These are phyloP conservation scores for Chrysomela aeneicollis DNA, from an alignment of 2,888 invertebrate species.

Conservation along the genomic window DNA sequence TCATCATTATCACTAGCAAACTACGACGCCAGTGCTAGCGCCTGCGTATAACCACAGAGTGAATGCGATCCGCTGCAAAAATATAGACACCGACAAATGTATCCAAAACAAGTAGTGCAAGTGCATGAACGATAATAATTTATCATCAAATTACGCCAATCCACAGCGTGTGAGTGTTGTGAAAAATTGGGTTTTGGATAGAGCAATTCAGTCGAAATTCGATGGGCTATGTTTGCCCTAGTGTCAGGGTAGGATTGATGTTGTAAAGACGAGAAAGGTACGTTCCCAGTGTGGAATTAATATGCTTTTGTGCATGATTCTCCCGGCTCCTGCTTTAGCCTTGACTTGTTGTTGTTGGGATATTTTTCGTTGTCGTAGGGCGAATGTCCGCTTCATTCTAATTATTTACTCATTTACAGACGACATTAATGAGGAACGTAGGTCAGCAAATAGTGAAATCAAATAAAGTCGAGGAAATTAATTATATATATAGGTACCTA, in stretches of 20 bases:
- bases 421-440: too few species aligned
- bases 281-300: slow-evolving; percentile 33
- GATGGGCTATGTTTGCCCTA: slow-evolving; percentile 34
- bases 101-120: slow-evolving; percentile 58
- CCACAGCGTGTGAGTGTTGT: slow-evolving; percentile 46
- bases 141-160: slow-evolving; percentile 38
- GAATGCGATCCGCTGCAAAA: slow-evolving; percentile 34
- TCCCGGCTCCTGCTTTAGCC: slow-evolving; percentile 53
- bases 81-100: slow-evolving; percentile 54
- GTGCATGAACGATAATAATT: slow-evolving; percentile 46
- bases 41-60: slow-evolving; percentile 47
- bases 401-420: too few species aligned
- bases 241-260: slow-evolving; percentile 41
- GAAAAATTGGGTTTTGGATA: slow-evolving; percentile 37
- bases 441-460: too few species aligned
- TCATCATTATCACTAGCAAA: slow-evolving; percentile 5
- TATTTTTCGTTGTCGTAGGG: neutral
- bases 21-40: slow-evolving; percentile 29
- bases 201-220: slow-evolving; percentile 29
- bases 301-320: slow-evolving; percentile 36
- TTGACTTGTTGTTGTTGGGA: slow-evolving; percentile 41
- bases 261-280: slow-evolving; percentile 44
- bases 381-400: neutral
- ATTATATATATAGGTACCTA: too few species aligned
- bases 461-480: too few species aligned